A percentile compares a stretch with the other conserved stretches of the same genome.
phyloP scores from a whole-genome alignment of 2,797 vertebrate species.

The Channallabes apus region DNA sequence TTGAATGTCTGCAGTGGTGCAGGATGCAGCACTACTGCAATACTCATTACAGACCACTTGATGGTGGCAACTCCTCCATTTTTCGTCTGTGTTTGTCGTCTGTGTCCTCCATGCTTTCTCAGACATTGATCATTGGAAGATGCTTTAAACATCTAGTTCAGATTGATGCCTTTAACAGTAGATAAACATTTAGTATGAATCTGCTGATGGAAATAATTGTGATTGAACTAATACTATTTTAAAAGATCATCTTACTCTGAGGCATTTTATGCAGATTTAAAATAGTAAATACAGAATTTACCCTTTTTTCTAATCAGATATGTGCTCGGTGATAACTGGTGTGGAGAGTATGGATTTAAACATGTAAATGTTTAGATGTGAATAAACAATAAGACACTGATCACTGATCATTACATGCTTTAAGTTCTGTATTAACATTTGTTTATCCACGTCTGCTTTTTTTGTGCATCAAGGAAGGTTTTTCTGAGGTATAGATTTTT shows the following conservation, averaged over 20 bases:
- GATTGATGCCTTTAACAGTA: neutral
- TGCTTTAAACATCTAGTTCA: constrained; percentile 7
- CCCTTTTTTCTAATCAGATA: neutral
- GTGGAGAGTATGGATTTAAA: constrained; percentile 5
- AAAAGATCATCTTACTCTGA: neutral
- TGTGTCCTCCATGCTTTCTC: constrained; percentile 32
- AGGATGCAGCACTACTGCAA: constrained; percentile 23
- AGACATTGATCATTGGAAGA: neutral
- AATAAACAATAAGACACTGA: neutral
- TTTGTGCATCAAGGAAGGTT: neutral
- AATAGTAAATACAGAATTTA: neutral
- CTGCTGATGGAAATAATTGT: constrained; percentile 18
- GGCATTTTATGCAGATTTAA: neutral
- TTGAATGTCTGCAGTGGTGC: neutral
- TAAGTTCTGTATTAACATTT: neutral
- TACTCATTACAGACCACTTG: constrained; percentile 63
- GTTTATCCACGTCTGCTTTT: neutral
- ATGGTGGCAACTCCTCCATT: constrained; percentile 66
- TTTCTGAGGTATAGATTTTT: neutral
- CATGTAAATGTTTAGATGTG: neutral
- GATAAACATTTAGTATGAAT: neutral
- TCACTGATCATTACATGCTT: neutral
- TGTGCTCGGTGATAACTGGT: neutral
- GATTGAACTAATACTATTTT: constrained; percentile 3
- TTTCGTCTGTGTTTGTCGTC: constrained; percentile 28